Base-by-base conservation (phyloP, 2,888 invertebrate genomes). In the Gastrophysa polygoni region DNA sequence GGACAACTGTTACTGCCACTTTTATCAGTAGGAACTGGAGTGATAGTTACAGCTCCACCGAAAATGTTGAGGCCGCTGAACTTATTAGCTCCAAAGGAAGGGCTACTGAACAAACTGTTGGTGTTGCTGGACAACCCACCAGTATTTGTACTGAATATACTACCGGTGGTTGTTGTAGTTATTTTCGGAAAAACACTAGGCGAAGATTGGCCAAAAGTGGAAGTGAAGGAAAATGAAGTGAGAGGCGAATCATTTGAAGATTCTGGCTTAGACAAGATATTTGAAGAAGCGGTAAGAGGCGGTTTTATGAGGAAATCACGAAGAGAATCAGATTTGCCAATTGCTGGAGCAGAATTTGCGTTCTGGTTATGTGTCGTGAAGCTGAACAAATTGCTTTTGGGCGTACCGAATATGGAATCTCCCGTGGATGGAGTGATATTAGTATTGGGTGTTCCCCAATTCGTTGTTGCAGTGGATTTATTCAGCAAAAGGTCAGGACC, bases 351-450 rank as follows among this genome's bases (percentile, higher is more conserved):
- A 10, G 21, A 21, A 24, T 54, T 43, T 4, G 17, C 54, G 2
- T 18, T 52, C 18, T n/a, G 38, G 5, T 16, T 11, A 10, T 52
- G 52, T 11, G 49, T 48, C 11, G 60, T 18, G 21, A 59, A 55
- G 10, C 29, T 55, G 47, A 68, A 68, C 18, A 49, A 54, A 7
- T 47, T 50, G n/a, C 54, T 18, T 11, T 51, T 38, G 21, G 69
- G 71, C 8, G 69, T 69, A 18, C 56, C 68, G 64, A 67, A 73
- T 28, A 67, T 56, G 16, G 68, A 65, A 38, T 58, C 65, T 6
- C 57, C 43, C 46, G 62, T 49, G 10, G 68, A 59, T 21, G 64
- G 57, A 2, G 69, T 62, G 38, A 54, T 44, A 16, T 59, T 47
- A 7, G 29, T 51, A n/a, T 24, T 62, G 14, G 71, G 71, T 47